Evolutionary conservation across 2,888 invertebrate species (phyloP).

Genomic region (Eremobia ochroleuca): DNA sequence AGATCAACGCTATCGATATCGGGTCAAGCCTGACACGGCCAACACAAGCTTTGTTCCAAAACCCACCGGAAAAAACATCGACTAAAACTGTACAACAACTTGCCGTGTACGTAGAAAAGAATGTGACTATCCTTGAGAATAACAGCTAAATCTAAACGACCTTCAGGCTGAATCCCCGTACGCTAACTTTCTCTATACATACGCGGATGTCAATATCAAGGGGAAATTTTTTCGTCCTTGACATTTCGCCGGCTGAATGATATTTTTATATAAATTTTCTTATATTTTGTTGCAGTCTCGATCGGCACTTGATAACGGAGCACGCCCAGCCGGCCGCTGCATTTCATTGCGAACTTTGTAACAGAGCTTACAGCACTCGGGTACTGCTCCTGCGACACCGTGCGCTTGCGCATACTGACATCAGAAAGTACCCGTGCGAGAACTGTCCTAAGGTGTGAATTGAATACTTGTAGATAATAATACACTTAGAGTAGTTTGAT

Average conservation of each 20-base stretch:
- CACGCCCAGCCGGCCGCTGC: constrained; percentile 95
- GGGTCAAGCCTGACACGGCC: constrained; percentile 39
- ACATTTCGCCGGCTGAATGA: constrained; percentile 62
- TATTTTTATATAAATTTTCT: constrained; percentile 68
- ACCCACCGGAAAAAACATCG: constrained; percentile 36
- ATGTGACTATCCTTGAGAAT: constrained; percentile 64
- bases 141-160: constrained; percentile 70
- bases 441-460: constrained; percentile 95
- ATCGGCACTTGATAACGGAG: constrained; percentile 94
- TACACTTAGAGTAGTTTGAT: constrained; percentile 25
- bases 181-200: constrained; percentile 70
- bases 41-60: constrained; percentile 46
- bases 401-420: constrained; percentile 95
- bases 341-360: constrained; percentile 96
- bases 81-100: constrained; percentile 47
- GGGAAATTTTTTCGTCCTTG: constrained; percentile 71
- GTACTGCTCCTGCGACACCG: constrained; percentile 96
- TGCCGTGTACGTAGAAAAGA: constrained; percentile 39
- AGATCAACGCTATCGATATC: constrained; percentile 42
- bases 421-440: constrained; percentile 97
- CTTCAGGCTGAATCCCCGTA: constrained; percentile 64
- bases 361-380: constrained; percentile 95
- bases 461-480: constrained; percentile 44
- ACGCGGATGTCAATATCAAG: constrained; percentile 71
- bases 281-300: constrained; percentile 92